phyloP scores from a whole-genome alignment of 1,140 invertebrate genomes.

The Tetramorium alpestre region DNA sequence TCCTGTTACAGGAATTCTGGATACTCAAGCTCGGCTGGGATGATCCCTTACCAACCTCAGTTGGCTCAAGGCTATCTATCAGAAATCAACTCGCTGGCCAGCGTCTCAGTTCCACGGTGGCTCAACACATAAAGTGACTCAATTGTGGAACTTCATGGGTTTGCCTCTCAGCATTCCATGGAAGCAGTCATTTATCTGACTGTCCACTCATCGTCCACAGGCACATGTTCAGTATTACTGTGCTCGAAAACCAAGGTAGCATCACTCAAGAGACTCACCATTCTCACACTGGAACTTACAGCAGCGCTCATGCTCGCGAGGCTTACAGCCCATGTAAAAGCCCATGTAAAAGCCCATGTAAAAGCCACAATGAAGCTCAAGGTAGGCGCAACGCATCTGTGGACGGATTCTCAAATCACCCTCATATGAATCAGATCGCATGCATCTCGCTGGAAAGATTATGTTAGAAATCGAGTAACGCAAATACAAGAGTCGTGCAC shows the following conservation, averaged over 20 bases:
- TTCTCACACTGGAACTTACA: neutral
- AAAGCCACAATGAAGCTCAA: neutral
- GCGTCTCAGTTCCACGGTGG: slow-evolving; percentile 66
- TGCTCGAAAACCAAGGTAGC: slow-evolving; percentile 66
- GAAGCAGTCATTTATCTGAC: slow-evolving; percentile 66
- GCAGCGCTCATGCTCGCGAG: slow-evolving; percentile 44
- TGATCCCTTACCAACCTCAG: slow-evolving; percentile 37
- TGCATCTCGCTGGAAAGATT: slow-evolving; percentile 29
- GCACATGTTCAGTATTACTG: neutral
- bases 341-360: too few species aligned
- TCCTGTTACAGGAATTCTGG: slow-evolving; percentile 61
- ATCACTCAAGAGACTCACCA: slow-evolving; percentile 61
- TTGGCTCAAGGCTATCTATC: neutral
- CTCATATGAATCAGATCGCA: slow-evolving; percentile 54
- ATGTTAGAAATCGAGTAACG: slow-evolving; percentile 50
- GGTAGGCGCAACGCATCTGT: neutral
- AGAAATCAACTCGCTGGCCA: slow-evolving; percentile 46
- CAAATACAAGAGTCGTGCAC: slow-evolving; percentile 9
- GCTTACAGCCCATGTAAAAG: slow-evolving; percentile 30
- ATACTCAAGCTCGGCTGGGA: slow-evolving; percentile 35
- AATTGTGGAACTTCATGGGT: slow-evolving; percentile 68
- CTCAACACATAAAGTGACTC: slow-evolving; percentile 22
- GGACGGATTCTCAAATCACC: slow-evolving; percentile 64
- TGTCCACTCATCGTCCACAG: neutral
- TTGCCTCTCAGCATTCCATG: slow-evolving; percentile 68